Evolutionary conservation across 2,888 invertebrate species (phyloP).

Genomic region (Cyclophora punctaria): DNA sequence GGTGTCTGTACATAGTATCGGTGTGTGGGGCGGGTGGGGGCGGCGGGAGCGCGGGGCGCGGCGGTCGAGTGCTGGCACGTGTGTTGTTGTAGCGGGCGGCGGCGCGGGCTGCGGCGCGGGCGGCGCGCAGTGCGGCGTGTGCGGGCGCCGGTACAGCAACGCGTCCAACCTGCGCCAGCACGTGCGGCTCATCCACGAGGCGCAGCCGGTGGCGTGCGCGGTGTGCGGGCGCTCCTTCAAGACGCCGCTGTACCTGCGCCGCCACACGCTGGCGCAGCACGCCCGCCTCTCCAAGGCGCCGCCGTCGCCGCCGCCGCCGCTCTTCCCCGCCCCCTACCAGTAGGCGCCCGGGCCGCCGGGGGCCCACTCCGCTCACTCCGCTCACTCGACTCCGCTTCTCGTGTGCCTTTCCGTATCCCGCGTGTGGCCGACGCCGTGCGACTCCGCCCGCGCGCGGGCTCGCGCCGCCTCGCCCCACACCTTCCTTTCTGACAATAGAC

Average conservation of each 20-base stretch:
- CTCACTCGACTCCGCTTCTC: conserved; percentile 71
- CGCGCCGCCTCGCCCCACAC: conserved; percentile 38
- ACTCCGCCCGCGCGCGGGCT: conserved; percentile 17
- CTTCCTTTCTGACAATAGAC: conserved; percentile 74
- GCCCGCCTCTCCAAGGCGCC: conserved; percentile 22
- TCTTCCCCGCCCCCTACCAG: conserved; percentile 22
- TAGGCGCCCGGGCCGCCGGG: conserved; percentile 4
- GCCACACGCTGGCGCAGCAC: conserved; percentile 84
- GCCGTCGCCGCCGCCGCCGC: conserved; percentile 39
- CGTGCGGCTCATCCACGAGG: conserved; percentile 83
- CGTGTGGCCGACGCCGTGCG: conserved; percentile 51
- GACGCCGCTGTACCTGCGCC: conserved; percentile 84
- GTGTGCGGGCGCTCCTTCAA: conserved; percentile 83
- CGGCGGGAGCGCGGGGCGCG: conserved; percentile 18
- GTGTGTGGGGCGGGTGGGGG: conserved; percentile 8
- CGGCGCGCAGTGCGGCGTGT: conserved; percentile 77
- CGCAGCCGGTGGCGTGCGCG: conserved; percentile 80
- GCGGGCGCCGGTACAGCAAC: conserved; percentile 82
- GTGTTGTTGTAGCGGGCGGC: conserved; percentile 64
- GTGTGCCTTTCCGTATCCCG: conserved; percentile 71
- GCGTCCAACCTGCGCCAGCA: conserved; percentile 84
- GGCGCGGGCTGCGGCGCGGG: conserved; percentile 30
- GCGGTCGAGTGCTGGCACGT: conserved; percentile 35
- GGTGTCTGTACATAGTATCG: background rate
- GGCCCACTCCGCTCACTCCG: conserved; percentile 18